Evolutionary conservation across 2,888 invertebrate genomes (phyloP), one percentile per base, ranked within the genome.

Genomic region (Sarcophaga variegata): DNA sequence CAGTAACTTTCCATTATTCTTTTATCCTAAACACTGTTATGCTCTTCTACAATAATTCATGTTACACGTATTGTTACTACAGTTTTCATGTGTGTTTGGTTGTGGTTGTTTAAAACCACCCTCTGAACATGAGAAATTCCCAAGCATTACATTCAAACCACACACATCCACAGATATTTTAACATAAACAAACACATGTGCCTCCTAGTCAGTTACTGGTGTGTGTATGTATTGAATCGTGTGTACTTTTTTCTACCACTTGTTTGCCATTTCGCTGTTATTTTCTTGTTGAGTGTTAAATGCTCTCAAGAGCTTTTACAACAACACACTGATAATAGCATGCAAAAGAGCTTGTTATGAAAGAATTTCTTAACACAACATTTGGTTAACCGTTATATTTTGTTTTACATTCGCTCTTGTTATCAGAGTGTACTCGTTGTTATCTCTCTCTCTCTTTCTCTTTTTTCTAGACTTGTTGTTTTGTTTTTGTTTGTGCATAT

Each of bases 221-320:
- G 8, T 49, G 2, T 14, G 1, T 54, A 17, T 4, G 17, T 54
- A 54, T 54, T 54, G 12, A 54, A 54, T 54, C 3, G 17, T 54
- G 54, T 12, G 4, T 54, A 54, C 17, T 14, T 54, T 22, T 54
- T 76, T 72, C 79, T 86, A 70, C 83, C 83, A 86, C 86, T 86
- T 86, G 83, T 86, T 83, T 86, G 83, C 86, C 78, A 83, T 83
- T 86, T 85, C 63, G 71, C 78, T 75, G 82, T 80, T 83, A 70
- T 69, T 67, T 81, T 82, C 70, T 64, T 70, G 64, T 79, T 60
- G 71, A 77, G 47, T 74, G 63, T 59, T 77, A 74, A 83, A 77
- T 80, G 64, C 83, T 83, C 83, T 77, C 80, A 81, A 86, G 83
- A 86, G 83, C 86, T 78, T 86, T 81, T 81, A 75, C 49, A 12